Base-by-base conservation (phyloP, 2,797 vertebrate genomes). In the Meriones psammophilus region DNA sequence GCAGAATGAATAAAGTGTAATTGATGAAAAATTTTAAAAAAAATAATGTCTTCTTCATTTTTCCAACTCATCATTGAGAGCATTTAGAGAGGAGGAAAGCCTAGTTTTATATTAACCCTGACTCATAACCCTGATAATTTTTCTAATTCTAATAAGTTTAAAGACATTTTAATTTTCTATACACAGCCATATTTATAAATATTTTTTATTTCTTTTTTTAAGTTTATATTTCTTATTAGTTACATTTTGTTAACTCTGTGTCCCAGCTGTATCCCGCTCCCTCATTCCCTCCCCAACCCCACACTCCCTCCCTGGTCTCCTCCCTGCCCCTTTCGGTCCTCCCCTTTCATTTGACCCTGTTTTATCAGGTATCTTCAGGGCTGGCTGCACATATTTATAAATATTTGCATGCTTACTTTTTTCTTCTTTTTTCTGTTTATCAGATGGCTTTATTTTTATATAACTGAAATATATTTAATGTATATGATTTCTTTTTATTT, bases 371-470 rank as follows among this genome's bases (percentile, higher is more conserved):
- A 42, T 42, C 42, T 42, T 42, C 42, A 42, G 42, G 42, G 42
- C 5, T 42, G 42, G 42, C 42, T 42, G 42, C 42, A 42, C 42
- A 42, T 42, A 42, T 42, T 42, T 42, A 20, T 81, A 88, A 96
- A 91, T 88, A 90, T 68, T 80, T 95, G 22, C 46, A 91, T 83
- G 50, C 84, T 81, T 88, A 33, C 30, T 79, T 89, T 91, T 96
- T 56, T 54, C 85, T 22, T 58, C 28, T 83, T 71, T 92, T 71
- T 60, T 39, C 24, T 54, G 24, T 69, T 85, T 94, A 84, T 84
- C 62, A 84, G 39, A 46, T 33, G 26, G 15, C 28, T 84, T 66
- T 46, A 33, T 33, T 46, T 84, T 66, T 36, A 12, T 66, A 66
- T 66, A 84, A 66, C 39, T 66, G 28, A 66, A 20, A 50, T 84